Evolutionary conservation across 1,140 invertebrate genomes (phyloP), one percentile per base, ranked within the genome.

Genomic region (Eufriesea mexicana): DNA sequence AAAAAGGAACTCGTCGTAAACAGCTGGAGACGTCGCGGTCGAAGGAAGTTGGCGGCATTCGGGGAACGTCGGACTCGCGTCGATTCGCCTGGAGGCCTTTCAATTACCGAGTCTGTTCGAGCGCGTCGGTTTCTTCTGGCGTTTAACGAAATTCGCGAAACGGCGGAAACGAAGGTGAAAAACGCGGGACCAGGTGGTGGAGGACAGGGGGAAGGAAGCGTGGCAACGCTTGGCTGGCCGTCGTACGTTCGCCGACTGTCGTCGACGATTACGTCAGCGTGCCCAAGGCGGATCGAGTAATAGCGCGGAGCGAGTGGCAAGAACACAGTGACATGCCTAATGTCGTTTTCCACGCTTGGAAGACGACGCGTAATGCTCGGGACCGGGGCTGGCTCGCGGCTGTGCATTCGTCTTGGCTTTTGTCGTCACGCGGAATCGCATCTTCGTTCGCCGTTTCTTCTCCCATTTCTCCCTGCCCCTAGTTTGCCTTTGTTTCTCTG

Each of bases 221-320:
- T 28, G 59, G 57, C 25, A 81, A 45, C 57, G 79, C 10, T 82
- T 54, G 49, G 72, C 47, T 55, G 59, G 23, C 9, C 64, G 12
- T 14, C 35, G 55, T 45, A 51, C 42, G 62, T 64, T 81, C 67
- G 72, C 67, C 72, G 83, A 81, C 83, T 84, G 80, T 89, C 87
- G 81, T 80, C 84, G 57, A 61, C 72, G 79, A 83, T 83, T 84
- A 85, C 74, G 76, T 85, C 85, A 75, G 74, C 20, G 12, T 9
- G 54, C 61, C 35, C 64, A 72, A 89, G 87, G 62, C 81, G 66
- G 71, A 66, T 66, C 66, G 79, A 4, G 35, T 80, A 88, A 88
- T 86, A 76, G 45, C 57, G 18, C 14, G 5, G 57, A 49, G 42
- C 25, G 47, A 71, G 77, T 70, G 45, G n/a, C 55, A 78, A 82